These are phyloP conservation scores for Vidua chalybeata DNA, from an alignment of 2,113 vertebrate species.

Conservation along the genomic window DNA sequence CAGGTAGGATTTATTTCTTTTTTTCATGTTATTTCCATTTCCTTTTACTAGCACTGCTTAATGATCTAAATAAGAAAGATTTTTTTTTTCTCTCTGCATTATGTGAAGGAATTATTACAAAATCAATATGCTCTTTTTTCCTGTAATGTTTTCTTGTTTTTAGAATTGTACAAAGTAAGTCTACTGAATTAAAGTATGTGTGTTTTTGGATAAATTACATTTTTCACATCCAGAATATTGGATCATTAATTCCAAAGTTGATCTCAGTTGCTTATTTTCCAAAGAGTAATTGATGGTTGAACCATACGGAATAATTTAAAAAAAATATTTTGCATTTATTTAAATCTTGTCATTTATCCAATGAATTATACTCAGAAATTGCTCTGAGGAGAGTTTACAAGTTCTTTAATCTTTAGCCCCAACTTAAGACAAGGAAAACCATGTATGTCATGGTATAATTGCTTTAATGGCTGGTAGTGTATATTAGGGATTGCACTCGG, in stretches of 20 bases:
- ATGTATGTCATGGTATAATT: neutral
- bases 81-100: slow-evolving; percentile 5
- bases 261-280: neutral
- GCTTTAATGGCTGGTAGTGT: neutral
- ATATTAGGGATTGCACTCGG: neutral
- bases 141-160: slow-evolving; percentile 58
- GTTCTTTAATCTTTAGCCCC: neutral
- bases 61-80: slow-evolving; percentile 56
- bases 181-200: slow-evolving; percentile 53
- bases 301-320: neutral
- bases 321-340: neutral
- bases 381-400: neutral
- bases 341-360: neutral
- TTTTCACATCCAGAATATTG: slow-evolving; percentile 9
- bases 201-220: slow-evolving; percentile 72
- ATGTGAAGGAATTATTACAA: slow-evolving; percentile 59
- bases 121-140: slow-evolving; percentile 64
- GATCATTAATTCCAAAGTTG: slow-evolving; percentile 11
- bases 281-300: neutral
- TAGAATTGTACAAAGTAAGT: slow-evolving; percentile 63
- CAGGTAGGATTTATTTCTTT: slow-evolving; percentile 67
- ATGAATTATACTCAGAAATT: neutral
- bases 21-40: slow-evolving; percentile 58
- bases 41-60: slow-evolving; percentile 58
- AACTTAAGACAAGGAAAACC: neutral